phyloP scores from a whole-genome alignment of 2,888 invertebrate species.

The Blastobasis adustella region DNA sequence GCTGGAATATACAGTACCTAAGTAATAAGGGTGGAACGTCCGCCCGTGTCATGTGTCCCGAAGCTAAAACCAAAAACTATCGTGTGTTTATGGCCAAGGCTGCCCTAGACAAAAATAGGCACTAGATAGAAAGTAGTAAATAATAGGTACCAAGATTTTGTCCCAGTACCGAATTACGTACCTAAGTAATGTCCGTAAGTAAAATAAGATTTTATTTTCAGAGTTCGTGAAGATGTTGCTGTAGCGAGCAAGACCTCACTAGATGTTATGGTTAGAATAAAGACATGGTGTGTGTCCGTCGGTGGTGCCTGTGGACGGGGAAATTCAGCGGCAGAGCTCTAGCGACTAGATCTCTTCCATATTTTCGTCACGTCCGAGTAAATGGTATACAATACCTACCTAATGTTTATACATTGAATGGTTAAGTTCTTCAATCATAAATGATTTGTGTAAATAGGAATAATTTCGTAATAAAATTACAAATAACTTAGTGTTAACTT shows the following conservation, averaged over 20 bases:
- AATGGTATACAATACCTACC: not conserved
- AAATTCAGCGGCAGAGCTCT: slow-evolving; percentile 1
- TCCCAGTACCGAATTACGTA: too few species aligned
- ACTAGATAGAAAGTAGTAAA: too few species aligned
- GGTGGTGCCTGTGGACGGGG: not conserved
- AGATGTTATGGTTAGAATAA: slow-evolving; percentile 38
- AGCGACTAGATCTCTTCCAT: slow-evolving; percentile 11
- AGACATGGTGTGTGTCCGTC: slow-evolving; percentile 16
- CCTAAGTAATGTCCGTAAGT: too few species aligned
- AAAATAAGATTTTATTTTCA: slow-evolving; percentile 29
- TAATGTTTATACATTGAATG: slow-evolving; percentile 10
- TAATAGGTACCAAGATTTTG: too few species aligned
- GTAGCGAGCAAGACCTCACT: slow-evolving; percentile 57
- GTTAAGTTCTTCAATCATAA: slow-evolving; percentile 4
- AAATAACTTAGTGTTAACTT: slow-evolving; percentile 25
- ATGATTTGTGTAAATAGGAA: slow-evolving; percentile 26
- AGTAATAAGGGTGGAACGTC: too few species aligned
- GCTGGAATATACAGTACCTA: too few species aligned
- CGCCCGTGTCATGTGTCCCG: too few species aligned
- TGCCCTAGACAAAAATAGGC: too few species aligned
- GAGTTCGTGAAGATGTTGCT: slow-evolving; percentile 76
- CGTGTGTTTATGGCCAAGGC: too few species aligned
- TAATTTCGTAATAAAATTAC: slow-evolving; percentile 27
- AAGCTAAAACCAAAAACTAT: too few species aligned
- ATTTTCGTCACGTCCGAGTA: not conserved